Percentiles rank a stretch among this genome's conserved stretches.
Evolutionary conservation across 2,113 vertebrate species (phyloP).

Genomic region (Heliornis fulica): DNA sequence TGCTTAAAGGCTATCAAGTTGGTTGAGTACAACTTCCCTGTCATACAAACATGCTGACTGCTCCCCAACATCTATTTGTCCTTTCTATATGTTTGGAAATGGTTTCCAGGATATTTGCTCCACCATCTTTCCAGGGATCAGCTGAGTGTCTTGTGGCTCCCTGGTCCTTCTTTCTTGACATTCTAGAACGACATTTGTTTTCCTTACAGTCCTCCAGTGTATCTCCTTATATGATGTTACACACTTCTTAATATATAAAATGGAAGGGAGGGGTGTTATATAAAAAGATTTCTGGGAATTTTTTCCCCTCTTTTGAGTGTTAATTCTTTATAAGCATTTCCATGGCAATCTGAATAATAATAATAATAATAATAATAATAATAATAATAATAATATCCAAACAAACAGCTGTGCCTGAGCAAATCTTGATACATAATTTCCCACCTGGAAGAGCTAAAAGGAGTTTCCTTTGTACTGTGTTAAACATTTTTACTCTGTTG

Average conservation of each 20-base stretch:
- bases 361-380: neutral
- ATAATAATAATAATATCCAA: neutral
- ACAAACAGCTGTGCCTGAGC: neutral
- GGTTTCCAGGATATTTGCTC: neutral
- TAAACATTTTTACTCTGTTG: neutral
- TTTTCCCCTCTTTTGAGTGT: neutral
- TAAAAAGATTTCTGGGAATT: neutral
- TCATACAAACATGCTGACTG: neutral
- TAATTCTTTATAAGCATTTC: neutral
- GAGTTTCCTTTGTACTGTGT: neutral
- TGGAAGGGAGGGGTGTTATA: neutral
- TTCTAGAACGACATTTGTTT: neutral
- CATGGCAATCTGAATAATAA: neutral
- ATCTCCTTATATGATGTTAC: rapidly evolving
- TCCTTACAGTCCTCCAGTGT: neutral
- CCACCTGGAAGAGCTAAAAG: neutral
- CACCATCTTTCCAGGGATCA: neutral
- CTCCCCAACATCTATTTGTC: neutral
- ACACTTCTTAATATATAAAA: neutral
- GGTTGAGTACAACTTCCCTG: neutral
- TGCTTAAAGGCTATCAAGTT: neutral
- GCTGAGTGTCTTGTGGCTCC: neutral
- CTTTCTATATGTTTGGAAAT: neutral
- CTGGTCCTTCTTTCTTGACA: neutral
- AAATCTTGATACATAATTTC: neutral